A percentile compares a stretch with the other conserved stretches of the same genome.
Evolutionary conservation across 2,113 vertebrate genomes (phyloP).

Genomic region (Aspiorhynchus laticeps): DNA sequence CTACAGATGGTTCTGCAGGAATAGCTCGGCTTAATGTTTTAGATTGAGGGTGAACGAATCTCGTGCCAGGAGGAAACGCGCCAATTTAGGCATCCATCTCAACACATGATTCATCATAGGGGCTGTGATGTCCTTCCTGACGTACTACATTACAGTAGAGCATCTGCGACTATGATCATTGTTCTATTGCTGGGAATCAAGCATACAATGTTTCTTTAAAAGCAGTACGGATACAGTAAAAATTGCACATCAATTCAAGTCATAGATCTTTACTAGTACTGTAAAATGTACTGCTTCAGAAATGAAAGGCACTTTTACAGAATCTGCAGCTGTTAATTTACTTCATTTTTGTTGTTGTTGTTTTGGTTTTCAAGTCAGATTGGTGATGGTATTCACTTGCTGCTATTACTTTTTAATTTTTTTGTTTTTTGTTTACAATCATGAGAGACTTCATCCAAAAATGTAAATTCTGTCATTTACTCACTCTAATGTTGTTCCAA

Average conservation of each 20-base stretch:
- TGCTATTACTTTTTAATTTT: conserved; percentile 5
- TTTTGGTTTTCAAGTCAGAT: conserved; percentile 29
- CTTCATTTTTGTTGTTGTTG: conserved; percentile 24
- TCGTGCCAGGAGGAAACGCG: neutral
- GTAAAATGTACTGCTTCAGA: conserved; percentile 44
- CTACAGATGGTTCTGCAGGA: conserved; percentile 29
- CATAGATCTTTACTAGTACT: conserved; percentile 45
- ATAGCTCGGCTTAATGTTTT: neutral
- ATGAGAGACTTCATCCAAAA: conserved; percentile 1
- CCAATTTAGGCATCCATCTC: neutral
- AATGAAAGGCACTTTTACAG: conserved; percentile 47
- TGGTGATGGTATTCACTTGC: conserved; percentile 12
- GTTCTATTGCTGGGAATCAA: conserved; percentile 38
- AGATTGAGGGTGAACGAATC: neutral
- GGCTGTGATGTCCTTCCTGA: neutral
- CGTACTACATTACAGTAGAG: conserved; percentile 11
- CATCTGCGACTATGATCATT: neutral
- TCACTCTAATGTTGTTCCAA: neutral
- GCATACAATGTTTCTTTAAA: conserved; percentile 54
- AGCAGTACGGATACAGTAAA: neutral
- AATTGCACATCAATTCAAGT: conserved; percentile 46
- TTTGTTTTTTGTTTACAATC: neutral
- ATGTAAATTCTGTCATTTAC: neutral
- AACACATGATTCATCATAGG: neutral
- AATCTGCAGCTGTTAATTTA: conserved; percentile 39